These are phyloP conservation scores for Drosophila barbarae DNA, from an alignment of 2,888 invertebrate genomes.

Conservation along the genomic window DNA sequence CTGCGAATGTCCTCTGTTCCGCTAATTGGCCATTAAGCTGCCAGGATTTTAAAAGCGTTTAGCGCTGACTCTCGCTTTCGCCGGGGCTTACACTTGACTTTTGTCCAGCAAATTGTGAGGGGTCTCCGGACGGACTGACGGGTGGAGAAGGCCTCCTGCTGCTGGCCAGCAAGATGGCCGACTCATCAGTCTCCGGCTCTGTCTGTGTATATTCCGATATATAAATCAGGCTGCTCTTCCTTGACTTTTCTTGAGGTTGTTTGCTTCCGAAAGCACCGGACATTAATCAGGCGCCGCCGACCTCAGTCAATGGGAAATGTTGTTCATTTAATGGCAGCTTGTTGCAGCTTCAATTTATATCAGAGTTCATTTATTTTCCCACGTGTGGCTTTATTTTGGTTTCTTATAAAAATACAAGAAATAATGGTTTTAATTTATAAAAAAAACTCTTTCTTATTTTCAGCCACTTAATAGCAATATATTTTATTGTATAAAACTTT, in stretches of 20 bases:
- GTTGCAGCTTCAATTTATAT: constrained; percentile 25
- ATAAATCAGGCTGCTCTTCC: constrained; percentile 57
- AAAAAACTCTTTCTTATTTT: not conserved
- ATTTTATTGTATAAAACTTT: not conserved
- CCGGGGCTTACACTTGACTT: constrained; percentile 32
- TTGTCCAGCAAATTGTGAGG: constrained; percentile 21
- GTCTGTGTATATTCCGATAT: constrained; percentile 16
- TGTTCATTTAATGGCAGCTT: constrained; percentile 33
- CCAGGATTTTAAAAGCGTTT: constrained; percentile 48
- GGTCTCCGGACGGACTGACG: not conserved
- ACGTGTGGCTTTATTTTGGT: not conserved
- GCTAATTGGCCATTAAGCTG: constrained; percentile 64
- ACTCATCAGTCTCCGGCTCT: constrained; percentile 13
- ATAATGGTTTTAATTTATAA: too few species aligned
- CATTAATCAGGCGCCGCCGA: constrained; percentile 56
- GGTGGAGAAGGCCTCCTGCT: constrained; percentile 40
- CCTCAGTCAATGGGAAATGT: constrained; percentile 27
- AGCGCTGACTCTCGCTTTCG: constrained; percentile 37
- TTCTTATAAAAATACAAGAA: too few species aligned
- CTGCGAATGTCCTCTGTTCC: constrained; percentile 29
- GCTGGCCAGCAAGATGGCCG: constrained; percentile 55
- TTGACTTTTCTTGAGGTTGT: constrained; percentile 42
- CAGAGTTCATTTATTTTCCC: constrained; percentile 24
- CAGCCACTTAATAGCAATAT: too few species aligned
- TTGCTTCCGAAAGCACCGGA: constrained; percentile 39